Evolutionary conservation across 2,797 vertebrate genomes (phyloP).

Genomic region (Leontopithecus rosalia): DNA sequence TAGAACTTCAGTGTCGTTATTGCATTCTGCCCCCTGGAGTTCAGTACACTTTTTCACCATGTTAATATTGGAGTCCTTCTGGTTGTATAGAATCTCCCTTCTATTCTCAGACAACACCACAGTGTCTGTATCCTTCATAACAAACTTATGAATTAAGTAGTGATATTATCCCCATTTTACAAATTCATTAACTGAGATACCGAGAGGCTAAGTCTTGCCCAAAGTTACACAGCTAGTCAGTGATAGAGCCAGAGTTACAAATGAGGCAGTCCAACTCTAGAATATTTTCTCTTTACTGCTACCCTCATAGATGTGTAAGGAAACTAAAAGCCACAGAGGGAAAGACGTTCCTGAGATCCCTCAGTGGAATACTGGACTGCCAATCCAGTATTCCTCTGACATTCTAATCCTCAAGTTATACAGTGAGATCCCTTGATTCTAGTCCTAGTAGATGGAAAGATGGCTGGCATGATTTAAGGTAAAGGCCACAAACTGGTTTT

Average conservation of each 20-base stretch:
- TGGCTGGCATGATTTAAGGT: neutral
- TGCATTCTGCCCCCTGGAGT: neutral
- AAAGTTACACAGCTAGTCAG: neutral
- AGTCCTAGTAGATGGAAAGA: neutral
- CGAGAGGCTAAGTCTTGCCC: neutral
- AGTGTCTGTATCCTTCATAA: constrained; percentile 3
- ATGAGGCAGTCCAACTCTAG: neutral
- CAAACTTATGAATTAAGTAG: neutral
- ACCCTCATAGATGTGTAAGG: neutral
- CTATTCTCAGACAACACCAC: neutral
- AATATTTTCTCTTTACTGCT: neutral
- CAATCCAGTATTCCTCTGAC: neutral
- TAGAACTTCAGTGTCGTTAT: neutral
- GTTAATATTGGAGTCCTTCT: neutral
- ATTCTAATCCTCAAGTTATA: neutral
- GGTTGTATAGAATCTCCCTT: neutral
- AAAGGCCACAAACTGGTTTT: constrained; percentile 10
- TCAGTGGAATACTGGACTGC: neutral
- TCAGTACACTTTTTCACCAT: neutral
- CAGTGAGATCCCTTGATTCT: neutral
- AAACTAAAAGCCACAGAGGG: neutral
- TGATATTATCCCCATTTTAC: neutral
- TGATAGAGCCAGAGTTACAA: neutral
- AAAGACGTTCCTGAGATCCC: neutral
- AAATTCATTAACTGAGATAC: neutral